phyloP scores from a whole-genome alignment of 2,113 vertebrate species.

The Cervus canadensis region DNA sequence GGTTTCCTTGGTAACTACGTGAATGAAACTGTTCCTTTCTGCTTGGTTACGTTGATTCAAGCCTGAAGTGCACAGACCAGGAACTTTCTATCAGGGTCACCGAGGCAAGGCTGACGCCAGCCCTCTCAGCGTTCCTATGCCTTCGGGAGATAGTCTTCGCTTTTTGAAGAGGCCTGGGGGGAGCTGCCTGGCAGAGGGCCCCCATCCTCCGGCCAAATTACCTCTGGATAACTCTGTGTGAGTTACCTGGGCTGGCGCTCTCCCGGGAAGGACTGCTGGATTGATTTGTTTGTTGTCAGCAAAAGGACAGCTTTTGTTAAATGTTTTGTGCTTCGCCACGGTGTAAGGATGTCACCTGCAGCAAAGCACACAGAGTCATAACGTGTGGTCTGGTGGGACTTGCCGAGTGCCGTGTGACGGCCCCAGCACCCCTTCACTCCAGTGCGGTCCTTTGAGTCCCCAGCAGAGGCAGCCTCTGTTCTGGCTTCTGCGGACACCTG shows the following conservation, averaged over 20 bases:
- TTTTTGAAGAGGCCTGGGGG: background rate
- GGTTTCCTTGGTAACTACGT: background rate
- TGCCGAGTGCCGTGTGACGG: rapidly evolving
- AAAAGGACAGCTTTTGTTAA: rapidly evolving
- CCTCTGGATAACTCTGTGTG: background rate
- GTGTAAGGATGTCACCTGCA: rapidly evolving
- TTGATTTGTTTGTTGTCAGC: background rate
- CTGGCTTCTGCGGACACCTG: background rate
- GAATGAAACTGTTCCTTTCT: rapidly evolving
- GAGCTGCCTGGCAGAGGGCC: background rate
- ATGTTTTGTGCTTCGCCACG: rapidly evolving
- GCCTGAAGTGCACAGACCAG: rapidly evolving
- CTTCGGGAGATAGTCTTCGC: background rate
- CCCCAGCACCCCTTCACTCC: rapidly evolving
- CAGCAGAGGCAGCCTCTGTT: rapidly evolving
- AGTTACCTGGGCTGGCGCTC: background rate
- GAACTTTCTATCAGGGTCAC: rapidly evolving
- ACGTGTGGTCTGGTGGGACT: rapidly evolving
- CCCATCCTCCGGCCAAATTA: background rate
- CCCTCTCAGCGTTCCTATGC: background rate
- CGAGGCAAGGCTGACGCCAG: rapidly evolving
- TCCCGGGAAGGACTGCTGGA: rapidly evolving
- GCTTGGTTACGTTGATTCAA: background rate
- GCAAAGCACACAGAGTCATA: rapidly evolving
- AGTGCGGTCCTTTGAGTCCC: rapidly evolving